Evolutionary conservation across 2,113 vertebrate genomes (phyloP), one percentile per base, ranked within the genome.

Genomic region (Circaetus gallicus): DNA sequence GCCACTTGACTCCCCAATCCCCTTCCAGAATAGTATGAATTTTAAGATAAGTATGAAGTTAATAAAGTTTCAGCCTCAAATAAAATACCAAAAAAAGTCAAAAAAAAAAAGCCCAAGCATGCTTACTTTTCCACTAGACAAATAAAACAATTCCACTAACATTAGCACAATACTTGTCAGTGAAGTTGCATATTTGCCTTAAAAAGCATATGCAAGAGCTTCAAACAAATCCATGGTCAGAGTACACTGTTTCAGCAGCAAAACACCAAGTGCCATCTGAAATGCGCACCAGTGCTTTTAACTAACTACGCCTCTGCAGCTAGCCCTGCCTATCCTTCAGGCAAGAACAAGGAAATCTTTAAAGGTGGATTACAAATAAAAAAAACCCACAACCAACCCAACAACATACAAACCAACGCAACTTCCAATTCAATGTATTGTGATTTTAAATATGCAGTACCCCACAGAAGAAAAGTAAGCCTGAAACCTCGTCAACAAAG

Each of bases 321-420:
- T 9, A 29, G 91, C 90, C 96, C 96, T 95, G 94, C 97, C 96
- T 71, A 47, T 4, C 93, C 97, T 89, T 50, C 88, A 86, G 95
- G 96, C 88, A 76, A 94, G 32, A 96, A 38, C 74, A 42, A 56
- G 36, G 11, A 83, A 76, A 90, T 32, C 70, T 93, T 87, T 77
- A 62, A 56, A 91, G 58, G 45, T 49, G 38, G 72, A 82, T 86
- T 94, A 59, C 24, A 61, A 62, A 29, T 29, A 29, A 77, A 69
- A 45, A 47, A 69, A 66, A 0, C 45, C 29, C 81, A 63, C 40
- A 62, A 50, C 80, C 66, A 86, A 90, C 34, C 69, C 80, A 82
- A 55, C 67, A 66, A 29, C 29, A 24, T 15, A 59, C 47, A 77
- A 55, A 85, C 25, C 50, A 77, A 62, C 8, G 16, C n/a, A 63